phyloP scores from a whole-genome alignment of 2,797 vertebrate species.

The Onychomys torridus region DNA sequence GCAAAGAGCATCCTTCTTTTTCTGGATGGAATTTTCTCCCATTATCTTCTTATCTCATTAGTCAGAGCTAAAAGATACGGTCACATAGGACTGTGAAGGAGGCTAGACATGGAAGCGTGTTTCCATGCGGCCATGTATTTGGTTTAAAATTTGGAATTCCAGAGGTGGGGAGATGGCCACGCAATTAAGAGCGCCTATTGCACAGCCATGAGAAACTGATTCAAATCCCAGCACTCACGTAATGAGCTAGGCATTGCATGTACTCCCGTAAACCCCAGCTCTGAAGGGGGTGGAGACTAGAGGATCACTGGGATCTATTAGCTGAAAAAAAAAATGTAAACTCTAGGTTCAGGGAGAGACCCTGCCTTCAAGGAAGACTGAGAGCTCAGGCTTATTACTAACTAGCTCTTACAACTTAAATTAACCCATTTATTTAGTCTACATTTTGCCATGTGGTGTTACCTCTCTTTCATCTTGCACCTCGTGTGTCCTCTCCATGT shows the following conservation, averaged over 20 bases:
- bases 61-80: neutral
- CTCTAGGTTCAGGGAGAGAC: neutral
- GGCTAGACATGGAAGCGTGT: neutral
- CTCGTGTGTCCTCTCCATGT: neutral
- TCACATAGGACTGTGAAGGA: neutral
- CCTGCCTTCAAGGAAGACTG: neutral
- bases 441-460: neutral
- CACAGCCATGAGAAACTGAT: neutral
- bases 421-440: neutral
- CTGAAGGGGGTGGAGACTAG: neutral
- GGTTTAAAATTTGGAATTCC: neutral
- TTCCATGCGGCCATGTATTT: neutral
- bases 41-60: neutral
- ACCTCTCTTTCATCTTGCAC: neutral
- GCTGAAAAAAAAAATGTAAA: neutral
- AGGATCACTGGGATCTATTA: neutral
- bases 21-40: conserved; percentile 21
- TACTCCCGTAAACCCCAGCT: neutral
- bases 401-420: neutral
- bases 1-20: neutral
- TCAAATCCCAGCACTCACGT: too few relatives aligned
- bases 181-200: neutral
- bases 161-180: neutral
- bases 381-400: neutral
- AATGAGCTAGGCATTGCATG: neutral